Percentiles rank a stretch among this genome's conserved stretches.
phyloP scores from a whole-genome alignment of 2,113 vertebrate genomes.

The Pampusana beccarii region DNA sequence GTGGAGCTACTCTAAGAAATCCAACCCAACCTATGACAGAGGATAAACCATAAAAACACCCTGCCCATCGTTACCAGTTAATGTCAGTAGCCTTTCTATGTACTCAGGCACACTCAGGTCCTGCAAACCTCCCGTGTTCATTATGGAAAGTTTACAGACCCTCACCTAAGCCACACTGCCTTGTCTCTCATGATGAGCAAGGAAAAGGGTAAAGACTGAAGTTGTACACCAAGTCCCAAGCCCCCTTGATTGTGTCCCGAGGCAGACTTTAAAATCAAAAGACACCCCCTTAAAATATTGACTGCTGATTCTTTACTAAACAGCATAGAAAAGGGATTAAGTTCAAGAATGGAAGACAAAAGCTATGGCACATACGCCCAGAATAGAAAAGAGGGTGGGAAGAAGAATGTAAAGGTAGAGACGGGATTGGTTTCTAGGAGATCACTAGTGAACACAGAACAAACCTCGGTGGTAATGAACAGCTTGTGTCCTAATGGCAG shows the following conservation, averaged over 20 bases:
- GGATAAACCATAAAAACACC: background rate
- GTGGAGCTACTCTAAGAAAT: background rate
- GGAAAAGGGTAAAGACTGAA: background rate
- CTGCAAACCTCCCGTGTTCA: background rate
- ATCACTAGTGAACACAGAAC: background rate
- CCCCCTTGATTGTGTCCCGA: background rate
- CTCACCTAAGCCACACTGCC: rapidly evolving
- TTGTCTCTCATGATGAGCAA: background rate
- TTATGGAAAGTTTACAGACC: background rate
- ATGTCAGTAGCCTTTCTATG: rapidly evolving
- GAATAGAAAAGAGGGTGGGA: background rate
- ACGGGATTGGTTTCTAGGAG: background rate
- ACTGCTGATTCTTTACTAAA: background rate
- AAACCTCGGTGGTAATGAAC: background rate
- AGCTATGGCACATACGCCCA: background rate
- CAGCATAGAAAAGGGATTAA: background rate
- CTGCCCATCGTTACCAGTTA: rapidly evolving
- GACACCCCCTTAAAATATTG: background rate
- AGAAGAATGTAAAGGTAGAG: background rate
- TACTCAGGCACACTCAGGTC: background rate
- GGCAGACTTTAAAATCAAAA: background rate
- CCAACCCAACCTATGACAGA: background rate
- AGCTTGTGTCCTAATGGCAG: background rate
- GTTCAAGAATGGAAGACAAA: conserved; percentile 24
- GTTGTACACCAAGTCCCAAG: background rate